Conservation (phyloP, 2,797 vertebrate genomes). For the Tauraco hartlaubi region DNA sequence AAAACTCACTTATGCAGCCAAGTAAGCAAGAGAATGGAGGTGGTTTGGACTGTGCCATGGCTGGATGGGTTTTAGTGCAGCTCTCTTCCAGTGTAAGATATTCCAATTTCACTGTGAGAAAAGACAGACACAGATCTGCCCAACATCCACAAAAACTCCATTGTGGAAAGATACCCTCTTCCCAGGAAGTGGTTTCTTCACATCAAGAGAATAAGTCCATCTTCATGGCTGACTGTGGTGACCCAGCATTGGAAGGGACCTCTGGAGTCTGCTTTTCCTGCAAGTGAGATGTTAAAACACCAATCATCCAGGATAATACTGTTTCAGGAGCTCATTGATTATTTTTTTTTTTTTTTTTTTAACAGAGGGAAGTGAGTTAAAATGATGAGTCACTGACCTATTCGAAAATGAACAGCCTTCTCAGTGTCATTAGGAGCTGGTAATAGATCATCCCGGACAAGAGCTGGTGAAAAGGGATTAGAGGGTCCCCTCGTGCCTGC, state of each 20-base stretch:
- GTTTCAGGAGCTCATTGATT: conserved; percentile 43
- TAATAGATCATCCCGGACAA: conserved; percentile 19
- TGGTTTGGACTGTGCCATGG: neutral
- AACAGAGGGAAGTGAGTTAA: neutral
- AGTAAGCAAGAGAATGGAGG: neutral
- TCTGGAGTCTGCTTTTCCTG: neutral
- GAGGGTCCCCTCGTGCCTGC: neutral
- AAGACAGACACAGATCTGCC: neutral
- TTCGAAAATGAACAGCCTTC: neutral
- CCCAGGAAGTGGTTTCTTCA: neutral
- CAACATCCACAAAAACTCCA: neutral
- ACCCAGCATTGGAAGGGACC: neutral
- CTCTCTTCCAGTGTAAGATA: neutral
- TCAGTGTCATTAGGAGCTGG: neutral
- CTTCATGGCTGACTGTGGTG: neutral
- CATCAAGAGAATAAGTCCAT: neutral
- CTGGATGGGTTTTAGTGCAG: neutral
- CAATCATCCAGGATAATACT: neutral
- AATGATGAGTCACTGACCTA: conserved; percentile 37
- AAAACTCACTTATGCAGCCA: neutral
- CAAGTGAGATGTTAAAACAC: neutral
- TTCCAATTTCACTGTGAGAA: neutral
- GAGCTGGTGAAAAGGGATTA: neutral
- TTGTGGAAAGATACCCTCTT: neutral
- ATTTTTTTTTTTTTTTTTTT: neutral